Evolutionary conservation across 1,140 invertebrate species (phyloP), one percentile per base, ranked within the genome.

Genomic region (Macrobrachium nipponense): DNA sequence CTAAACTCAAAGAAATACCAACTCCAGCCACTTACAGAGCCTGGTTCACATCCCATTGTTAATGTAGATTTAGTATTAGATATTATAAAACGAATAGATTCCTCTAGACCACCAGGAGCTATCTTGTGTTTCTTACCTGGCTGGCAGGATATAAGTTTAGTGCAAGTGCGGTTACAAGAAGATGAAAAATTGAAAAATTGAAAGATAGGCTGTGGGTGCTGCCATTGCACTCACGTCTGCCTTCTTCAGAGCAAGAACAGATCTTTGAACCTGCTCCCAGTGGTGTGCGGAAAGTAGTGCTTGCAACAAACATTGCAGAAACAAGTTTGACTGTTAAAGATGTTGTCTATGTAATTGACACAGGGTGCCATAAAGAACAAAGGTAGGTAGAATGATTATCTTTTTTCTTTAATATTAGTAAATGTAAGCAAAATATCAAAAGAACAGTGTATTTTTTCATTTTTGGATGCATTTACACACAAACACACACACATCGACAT

Each of bases 241-340:
- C 96, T 0, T 95, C 95, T 0, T 89, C 94, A 10, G 95, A 97
- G 89, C 96, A 98, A 90, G 94, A 95, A 89, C 93, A 94, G 80
- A 95, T 96, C 0, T 97, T 98, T 89, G 92, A 93, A 23, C 91
- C 93, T 0, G 91, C 93, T 51, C 92, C 93, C 0, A 89, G 91
- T 6, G 93, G 93, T 14, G 91, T 92, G 0, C 92, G 96, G 44
- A 98, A 98, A 92, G 95, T 98, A 58, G 97, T 99, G 80, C 92
- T 99, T 0, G 95, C 97, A 0, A 99, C 98, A 0, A 98, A 98
- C 90, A 97, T 99, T 88, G 97, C 97, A 0, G 97, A 99, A 91
- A 98, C 97, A 0, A 97, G 96, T 88, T 94, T 98, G 36, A 98
- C 97, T 0, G 96, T 98, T 66, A 95, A 97, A 90, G 96, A 98